Base-by-base conservation (phyloP, 2,888 invertebrate species). In the Teleogryllus oceanicus region DNA sequence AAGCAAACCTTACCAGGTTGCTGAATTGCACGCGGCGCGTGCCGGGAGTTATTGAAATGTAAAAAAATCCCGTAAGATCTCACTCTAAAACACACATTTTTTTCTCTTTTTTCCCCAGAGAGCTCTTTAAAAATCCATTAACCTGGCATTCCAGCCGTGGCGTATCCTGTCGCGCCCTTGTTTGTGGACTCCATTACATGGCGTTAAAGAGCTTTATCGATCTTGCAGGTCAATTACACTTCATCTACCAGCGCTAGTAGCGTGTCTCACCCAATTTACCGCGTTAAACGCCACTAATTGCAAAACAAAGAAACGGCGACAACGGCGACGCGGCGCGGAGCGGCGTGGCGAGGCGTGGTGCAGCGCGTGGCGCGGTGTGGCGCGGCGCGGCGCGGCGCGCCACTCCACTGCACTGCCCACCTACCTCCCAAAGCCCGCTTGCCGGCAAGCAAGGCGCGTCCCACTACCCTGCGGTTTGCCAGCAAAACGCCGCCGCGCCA, bases 121-220 rank as follows among this genome's bases (percentile, higher is more conserved):
- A 62, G 62, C 62, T 62, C 62, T 62, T 62, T 62, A 62, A 62
- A 62, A 62, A 62, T 62, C 62, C 62, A 62, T 62, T 62, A 62
- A 62, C 62, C 62, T 62, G 62, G 62, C 62, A 62, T 62, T 62
- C 62, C 62, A 62, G 62, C 62, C 62, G 62, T 62, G 62, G 62
- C 62, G 62, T 62, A 62, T 62, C 4, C 62, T 62, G 62, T 62
- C 62, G 62, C 62, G 62, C 62, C 62, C 62, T 62, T 62, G 62
- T 62, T 62, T 62, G 62, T 62, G 62, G 62, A 62, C 18, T 62
- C 13, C 62, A 62, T 62, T 62, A 62, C 62, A 62, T 62, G 62
- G 62, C 62, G 62, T 62, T 62, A 62, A 62, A 62, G 62, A 62
- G 62, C 62, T 62, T 62, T 62, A 62, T 62, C 62, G 62, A 62